These are phyloP conservation scores for Crax fasciolata DNA, from an alignment of 2,797 vertebrate species.

Conservation along the genomic window DNA sequence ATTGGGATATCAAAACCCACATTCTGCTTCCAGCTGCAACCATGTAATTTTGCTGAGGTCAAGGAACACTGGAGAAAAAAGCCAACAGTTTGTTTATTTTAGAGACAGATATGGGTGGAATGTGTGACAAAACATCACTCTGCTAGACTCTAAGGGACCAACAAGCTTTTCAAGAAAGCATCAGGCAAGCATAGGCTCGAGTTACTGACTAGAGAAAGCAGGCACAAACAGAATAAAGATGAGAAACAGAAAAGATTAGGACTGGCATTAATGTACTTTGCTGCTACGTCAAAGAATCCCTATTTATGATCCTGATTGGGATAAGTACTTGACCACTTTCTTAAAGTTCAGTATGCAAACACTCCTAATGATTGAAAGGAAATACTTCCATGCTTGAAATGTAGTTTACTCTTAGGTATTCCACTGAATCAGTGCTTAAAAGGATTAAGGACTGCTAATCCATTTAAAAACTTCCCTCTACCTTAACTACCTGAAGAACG, in stretches of 20 bases:
- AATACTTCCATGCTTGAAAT: background rate
- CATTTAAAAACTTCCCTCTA: background rate
- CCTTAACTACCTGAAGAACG: background rate
- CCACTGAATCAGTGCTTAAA: background rate
- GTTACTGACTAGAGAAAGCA: background rate
- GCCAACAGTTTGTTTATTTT: background rate
- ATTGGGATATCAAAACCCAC: background rate
- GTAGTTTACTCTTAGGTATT: background rate
- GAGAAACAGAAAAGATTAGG: background rate
- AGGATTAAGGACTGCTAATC: conserved; percentile 21
- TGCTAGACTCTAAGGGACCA: background rate
- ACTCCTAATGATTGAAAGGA: background rate
- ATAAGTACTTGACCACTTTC: background rate
- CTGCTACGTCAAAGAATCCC: background rate
- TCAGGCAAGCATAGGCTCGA: background rate
- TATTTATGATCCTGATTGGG: background rate
- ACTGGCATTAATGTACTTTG: background rate
- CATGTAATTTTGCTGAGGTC: background rate
- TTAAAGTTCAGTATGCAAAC: background rate
- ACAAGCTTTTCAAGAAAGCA: background rate
- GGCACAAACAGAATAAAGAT: background rate
- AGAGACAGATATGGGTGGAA: background rate
- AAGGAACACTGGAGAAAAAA: background rate
- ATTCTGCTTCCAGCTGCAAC: background rate
- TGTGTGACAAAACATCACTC: background rate